Percentiles rank a stretch among this genome's conserved stretches.
Conservation (phyloP, 2,113 vertebrate genomes). For the Nematolebias whitei region DNA sequence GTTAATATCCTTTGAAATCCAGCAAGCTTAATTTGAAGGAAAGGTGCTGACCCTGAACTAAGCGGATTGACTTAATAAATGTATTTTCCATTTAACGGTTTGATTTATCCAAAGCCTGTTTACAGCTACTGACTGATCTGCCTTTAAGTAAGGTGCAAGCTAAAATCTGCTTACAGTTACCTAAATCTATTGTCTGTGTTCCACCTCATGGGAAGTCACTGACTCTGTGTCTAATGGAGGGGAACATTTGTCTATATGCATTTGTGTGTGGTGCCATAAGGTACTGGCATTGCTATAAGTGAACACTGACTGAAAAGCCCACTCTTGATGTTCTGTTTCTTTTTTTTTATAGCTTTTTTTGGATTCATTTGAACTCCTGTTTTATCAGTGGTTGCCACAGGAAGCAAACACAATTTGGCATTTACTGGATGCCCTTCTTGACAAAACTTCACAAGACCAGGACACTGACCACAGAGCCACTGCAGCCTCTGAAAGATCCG, state of each 20-base stretch:
- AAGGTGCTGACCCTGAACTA: constrained; percentile 83
- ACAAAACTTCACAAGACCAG: no score
- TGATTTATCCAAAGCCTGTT: constrained; percentile 83
- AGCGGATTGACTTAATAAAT: constrained; percentile 85
- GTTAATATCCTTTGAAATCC: constrained; percentile 83
- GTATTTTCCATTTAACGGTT: constrained; percentile 82
- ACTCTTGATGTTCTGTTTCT: no score
- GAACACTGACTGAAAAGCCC: neutral
- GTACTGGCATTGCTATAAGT: constrained; percentile 10
- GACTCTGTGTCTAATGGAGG: constrained; percentile 52
- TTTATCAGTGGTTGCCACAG: no score
- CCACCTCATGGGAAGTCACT: constrained; percentile 74
- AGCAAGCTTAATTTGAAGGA: constrained; percentile 82
- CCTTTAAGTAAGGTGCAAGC: constrained; percentile 72
- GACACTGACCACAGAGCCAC: no score
- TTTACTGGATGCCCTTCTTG: no score
- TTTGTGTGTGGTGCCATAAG: neutral
- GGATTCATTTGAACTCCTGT: no score
- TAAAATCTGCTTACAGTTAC: constrained; percentile 80
- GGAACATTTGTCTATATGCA: constrained; percentile 18
- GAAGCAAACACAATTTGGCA: no score
- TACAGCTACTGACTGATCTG: constrained; percentile 78
- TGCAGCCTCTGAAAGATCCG: no score
- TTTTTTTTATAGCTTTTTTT: no score
- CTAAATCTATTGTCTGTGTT: constrained; percentile 82